Evolutionary conservation across 2,888 invertebrate genomes (phyloP), one percentile per base, ranked within the genome.

Genomic region (Metellina segmentata): DNA sequence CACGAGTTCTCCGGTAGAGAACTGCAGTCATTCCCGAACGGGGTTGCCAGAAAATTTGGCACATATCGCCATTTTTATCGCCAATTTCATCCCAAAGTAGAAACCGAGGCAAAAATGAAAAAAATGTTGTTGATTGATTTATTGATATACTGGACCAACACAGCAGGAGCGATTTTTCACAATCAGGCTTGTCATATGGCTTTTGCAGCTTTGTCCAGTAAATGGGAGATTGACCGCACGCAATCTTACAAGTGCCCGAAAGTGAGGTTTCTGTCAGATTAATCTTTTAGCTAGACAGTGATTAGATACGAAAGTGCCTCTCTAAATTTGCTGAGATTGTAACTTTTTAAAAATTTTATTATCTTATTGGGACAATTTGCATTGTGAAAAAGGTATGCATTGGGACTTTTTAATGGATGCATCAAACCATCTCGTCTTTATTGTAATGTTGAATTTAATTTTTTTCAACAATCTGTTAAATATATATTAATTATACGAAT

Each of bases 1-100:
- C 83, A 77, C 70, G 89, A 83, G 89, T 89, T 83, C 89, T 71
- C 81, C 61, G 53, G 81, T 34, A 72, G 86, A 87, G 89, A 90
- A 85, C 74, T 82, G 81, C 86, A 85, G 85, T 85, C 86, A 91
- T 89, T 89, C 82, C 8, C 75, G 77, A 52, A 34, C n/a, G 49
- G 81, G 90, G 90, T 91, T 91, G 77, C 90, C 77, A 70, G 6
- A 71, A 72, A 70, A 53, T 19, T 51, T 71, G 20, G 51, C 61
- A n/a, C 19, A 9, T 71, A 71, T 53, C 78, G 89, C 83, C 83
- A 83, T 74, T 13, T 53, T 61, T 53, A 53, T 74, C 88, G 83
- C 89, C 89, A 89, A 83, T 49, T 61, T 61, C 11, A 16, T 34
- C 34, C 34, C 34, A 34, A 34, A 34, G 34, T 34, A 34, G 34